Base-by-base conservation (phyloP, 2,797 vertebrate species). In the Coreius guichenoti region DNA sequence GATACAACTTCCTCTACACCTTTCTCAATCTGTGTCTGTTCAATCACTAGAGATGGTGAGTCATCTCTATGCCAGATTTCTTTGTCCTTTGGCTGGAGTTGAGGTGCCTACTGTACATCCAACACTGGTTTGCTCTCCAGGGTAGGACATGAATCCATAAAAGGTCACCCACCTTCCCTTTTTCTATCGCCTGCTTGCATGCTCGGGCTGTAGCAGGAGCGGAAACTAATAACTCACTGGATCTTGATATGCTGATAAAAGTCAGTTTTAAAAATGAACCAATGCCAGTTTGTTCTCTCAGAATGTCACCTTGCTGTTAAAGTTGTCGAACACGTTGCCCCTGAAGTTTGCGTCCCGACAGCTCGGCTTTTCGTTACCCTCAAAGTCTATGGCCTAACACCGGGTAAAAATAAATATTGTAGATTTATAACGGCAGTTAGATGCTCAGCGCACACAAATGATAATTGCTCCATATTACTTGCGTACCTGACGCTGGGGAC, bases 261-360 rank as follows among this genome's bases (percentile, higher is more conserved):
- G 77, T 61, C n/a, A 6, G n/a, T 75, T 19, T 86, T 78, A 83
- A 56, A 83, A 49, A 45, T 12, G 69, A 72, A 61, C 23, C 72
- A 51, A 70, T 69, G 45, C 56, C 65, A 68, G 26, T 83, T 83
- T 36, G 58, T 83, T 87, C 39, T 43, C 69, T 76, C 80, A n/a
- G 47, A 54, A 82, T 85, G 72, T 89, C 83, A 86, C 83, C 86
- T 89, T 86, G 81, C 56, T 45, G 36, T 70, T 49, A 63, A 85
- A 85, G 51, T 54, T 79, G 81, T 82, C 17, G 47, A 67, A 68
- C 80, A 87, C 11, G 6, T 43, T 56, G 19, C 69, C 72, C 36
- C 87, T 23, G n/a, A 77, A 88, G 72, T 51, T 26, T 31, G 17
- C 8, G 6, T 77, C 19, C 16, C 19, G 51, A 73, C 56, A 63